Evolutionary conservation across 1,140 invertebrate species (phyloP), one percentile per base, ranked within the genome.

Genomic region (Bradysia coprophila): DNA sequence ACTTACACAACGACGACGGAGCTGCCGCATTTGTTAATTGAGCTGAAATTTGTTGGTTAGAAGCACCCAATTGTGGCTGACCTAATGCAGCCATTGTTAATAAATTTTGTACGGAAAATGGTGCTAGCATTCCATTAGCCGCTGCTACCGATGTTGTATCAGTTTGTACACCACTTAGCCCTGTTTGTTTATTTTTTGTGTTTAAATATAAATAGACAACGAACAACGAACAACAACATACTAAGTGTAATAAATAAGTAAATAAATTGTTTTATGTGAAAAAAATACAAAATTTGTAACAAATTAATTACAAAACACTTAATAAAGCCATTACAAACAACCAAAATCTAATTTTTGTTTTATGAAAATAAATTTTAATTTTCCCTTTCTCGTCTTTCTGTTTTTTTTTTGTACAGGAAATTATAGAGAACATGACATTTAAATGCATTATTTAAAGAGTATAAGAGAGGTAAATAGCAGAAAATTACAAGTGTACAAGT

Each of bases 51-150:
- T 6, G 43, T 32, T 44, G 42, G 44, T 45, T 43, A 43, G 50
- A 21, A 52, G 47, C 32, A 28, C 71, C 67, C 15, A 72, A 64
- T 21, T 68, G 58, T 1, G 71, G 72, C 55, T 68, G 75, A 54
- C 81, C 76, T 67, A 85, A 83, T 16, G 83, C 80, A 32, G 86
- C 83, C 49, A 91, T 64, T 37, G 86, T 84, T 49, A 89, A 83
- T 52, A 93, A 64, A 65, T 90, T 91, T 66, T 90, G 87, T 67
- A 90, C 78, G 52, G 81, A 84, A 67, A 90, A 81, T 36, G 83
- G 81, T 52, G 75, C 73, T 56, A 81, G 61, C 45, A 75, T 48
- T 43, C 54, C 57, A 40, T 59, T 50, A 55, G 71, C 51, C 58
- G 71, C 57, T 57, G 71, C 64, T 9, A 16, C 18, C 36, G 36